These are phyloP conservation scores for Dolichopus griseipennis DNA, from an alignment of 2,888 invertebrate genomes.

Conservation along the genomic window DNA sequence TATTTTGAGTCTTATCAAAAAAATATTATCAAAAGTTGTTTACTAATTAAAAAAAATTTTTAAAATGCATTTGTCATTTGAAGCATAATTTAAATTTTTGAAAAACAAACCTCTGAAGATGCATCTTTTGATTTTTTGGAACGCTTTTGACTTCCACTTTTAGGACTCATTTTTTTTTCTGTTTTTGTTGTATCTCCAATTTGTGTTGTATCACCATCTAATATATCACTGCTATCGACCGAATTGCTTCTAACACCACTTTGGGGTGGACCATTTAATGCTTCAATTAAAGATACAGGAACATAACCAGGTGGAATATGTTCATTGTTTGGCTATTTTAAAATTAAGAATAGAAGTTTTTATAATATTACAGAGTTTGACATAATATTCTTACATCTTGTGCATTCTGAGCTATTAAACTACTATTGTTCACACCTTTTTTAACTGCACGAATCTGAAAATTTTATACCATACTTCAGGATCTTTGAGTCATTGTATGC, in stretches of 20 bases:
- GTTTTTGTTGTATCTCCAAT: constrained; percentile 32
- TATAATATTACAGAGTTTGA: neutral
- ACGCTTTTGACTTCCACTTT: constrained; percentile 32
- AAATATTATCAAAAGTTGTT: too few relatives aligned
- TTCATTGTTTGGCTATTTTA: constrained; percentile 31
- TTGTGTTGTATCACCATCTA: constrained; percentile 51
- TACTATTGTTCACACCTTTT: constrained; percentile 48
- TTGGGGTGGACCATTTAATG: constrained; percentile 78
- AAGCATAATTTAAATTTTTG: too few relatives aligned
- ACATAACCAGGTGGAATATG: constrained; percentile 87
- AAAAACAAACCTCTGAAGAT: neutral
- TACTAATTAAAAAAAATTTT: too few relatives aligned
- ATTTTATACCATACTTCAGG: neutral
- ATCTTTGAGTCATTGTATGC: neutral
- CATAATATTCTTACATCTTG: constrained; percentile 50
- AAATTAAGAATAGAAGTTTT: constrained; percentile 10
- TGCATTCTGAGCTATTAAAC: constrained; percentile 44
- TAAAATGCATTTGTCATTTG: too few relatives aligned
- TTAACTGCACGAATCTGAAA: constrained; percentile 73
- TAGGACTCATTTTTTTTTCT: constrained; percentile 37
- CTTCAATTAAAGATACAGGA: constrained; percentile 89
- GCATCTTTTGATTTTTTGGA: constrained; percentile 35
- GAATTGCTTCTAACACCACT: constrained; percentile 31
- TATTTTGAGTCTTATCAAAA: too few relatives aligned
- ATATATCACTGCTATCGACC: constrained; percentile 49